These are phyloP conservation scores for Rhogogaster chlorosoma DNA, from an alignment of 2,888 invertebrate species.

Conservation along the genomic window DNA sequence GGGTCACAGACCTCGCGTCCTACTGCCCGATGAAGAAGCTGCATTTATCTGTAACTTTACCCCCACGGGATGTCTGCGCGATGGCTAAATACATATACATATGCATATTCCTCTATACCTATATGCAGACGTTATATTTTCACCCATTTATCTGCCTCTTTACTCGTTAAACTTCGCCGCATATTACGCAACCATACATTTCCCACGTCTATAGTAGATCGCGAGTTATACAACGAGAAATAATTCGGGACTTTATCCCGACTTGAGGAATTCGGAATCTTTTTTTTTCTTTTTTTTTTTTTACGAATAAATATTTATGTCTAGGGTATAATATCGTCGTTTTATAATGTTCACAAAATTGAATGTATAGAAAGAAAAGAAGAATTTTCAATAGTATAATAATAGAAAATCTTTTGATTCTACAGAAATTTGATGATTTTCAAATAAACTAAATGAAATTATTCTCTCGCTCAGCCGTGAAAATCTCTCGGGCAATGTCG, in stretches of 20 bases:
- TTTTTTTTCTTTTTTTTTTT: neutral
- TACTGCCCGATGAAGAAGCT: constrained; percentile 41
- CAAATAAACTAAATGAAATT: neutral
- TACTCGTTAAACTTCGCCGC: neutral
- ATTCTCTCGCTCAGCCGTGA: neutral
- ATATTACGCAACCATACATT: neutral
- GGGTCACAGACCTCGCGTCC: constrained; percentile 49
- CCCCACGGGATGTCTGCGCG: neutral
- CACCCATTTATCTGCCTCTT: constrained; percentile 16
- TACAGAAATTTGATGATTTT: neutral
- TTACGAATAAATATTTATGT: neutral
- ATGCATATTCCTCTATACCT: neutral
- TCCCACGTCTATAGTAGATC: neutral
- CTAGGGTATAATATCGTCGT: neutral
- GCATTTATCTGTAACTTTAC: constrained; percentile 40
- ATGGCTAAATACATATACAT: neutral
- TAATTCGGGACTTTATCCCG: neutral
- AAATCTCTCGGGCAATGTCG: neutral
- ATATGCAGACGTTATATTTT: constrained; percentile 10
- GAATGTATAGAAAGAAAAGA: neutral
- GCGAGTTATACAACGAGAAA: neutral
- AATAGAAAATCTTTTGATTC: neutral
- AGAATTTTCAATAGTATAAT: neutral
- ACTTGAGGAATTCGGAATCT: neutral
- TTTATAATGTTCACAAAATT: neutral